These are phyloP conservation scores for Euphonia xanthogaster DNA, from an alignment of 2,797 vertebrate genomes.

Conservation along the genomic window DNA sequence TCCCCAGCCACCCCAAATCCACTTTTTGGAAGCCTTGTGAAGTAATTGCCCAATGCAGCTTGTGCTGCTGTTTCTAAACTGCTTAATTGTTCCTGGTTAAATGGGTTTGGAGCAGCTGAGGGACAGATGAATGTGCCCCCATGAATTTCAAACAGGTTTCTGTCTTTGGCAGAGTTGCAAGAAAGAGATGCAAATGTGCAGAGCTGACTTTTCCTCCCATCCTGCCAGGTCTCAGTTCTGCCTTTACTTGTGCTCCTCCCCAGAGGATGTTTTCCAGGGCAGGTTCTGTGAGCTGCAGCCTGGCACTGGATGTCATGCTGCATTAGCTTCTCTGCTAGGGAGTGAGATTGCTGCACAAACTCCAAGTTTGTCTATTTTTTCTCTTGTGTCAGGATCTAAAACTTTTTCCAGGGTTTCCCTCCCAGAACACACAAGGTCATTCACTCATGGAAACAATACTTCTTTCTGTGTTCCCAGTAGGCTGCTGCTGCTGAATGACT, in stretches of 20 bases:
- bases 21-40: background rate
- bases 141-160: conserved; percentile 57
- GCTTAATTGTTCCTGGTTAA: conserved; percentile 53
- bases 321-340: background rate
- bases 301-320: background rate
- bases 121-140: background rate
- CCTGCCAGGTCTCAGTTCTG: background rate
- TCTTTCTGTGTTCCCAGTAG: background rate
- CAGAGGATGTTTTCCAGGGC: background rate
- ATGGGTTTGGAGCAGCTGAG: conserved; percentile 41
- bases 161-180: background rate
- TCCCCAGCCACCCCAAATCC: background rate
- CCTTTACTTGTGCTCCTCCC: background rate
- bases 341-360: fast-evolving
- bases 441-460: background rate
- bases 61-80: conserved; percentile 19
- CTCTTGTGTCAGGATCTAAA: background rate
- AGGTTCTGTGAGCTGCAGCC: background rate
- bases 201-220: background rate
- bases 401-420: background rate
- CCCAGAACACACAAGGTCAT: background rate
- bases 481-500: background rate
- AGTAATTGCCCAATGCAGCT: background rate
- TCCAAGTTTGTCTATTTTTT: background rate
- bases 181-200: background rate